Percentiles rank a stretch among this genome's conserved stretches.
Evolutionary conservation across 2,113 vertebrate species (phyloP).

Genomic region (Hylia prasina): DNA sequence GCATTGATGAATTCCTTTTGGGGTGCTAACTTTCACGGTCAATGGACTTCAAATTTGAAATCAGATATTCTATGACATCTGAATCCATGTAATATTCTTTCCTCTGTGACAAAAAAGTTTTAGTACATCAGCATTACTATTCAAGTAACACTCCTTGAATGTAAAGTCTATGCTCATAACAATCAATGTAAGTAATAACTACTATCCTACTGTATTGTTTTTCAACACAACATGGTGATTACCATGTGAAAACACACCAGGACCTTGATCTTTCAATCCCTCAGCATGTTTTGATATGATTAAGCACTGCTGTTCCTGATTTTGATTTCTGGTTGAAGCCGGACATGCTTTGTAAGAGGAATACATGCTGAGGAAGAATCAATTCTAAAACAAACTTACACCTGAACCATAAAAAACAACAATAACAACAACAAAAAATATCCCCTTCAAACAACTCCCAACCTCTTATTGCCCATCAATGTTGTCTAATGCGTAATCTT

Average conservation of each 20-base stretch:
- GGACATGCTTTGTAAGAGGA: neutral
- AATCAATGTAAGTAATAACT: neutral
- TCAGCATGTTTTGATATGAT: neutral
- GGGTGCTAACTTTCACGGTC: neutral
- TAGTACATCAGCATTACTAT: neutral
- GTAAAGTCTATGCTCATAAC: neutral
- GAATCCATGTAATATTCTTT: neutral
- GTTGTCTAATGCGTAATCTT: neutral
- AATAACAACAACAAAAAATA: neutral
- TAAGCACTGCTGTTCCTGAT: neutral
- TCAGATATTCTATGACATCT: neutral
- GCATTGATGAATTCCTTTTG: neutral
- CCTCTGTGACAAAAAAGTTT: neutral
- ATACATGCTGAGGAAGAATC: neutral
- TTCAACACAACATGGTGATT: neutral
- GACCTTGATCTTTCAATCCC: neutral
- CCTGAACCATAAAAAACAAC: neutral
- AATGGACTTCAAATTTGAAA: neutral
- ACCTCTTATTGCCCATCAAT: neutral
- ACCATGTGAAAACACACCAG: neutral
- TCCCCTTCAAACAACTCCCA: neutral
- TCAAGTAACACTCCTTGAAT: neutral
- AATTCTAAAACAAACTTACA: neutral
- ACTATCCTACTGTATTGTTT: neutral
- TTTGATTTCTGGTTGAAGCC: neutral